Percentiles rank a stretch among this genome's conserved stretches.
Conservation (phyloP, 2,888 invertebrate genomes). For the Tethea ocularis region DNA sequence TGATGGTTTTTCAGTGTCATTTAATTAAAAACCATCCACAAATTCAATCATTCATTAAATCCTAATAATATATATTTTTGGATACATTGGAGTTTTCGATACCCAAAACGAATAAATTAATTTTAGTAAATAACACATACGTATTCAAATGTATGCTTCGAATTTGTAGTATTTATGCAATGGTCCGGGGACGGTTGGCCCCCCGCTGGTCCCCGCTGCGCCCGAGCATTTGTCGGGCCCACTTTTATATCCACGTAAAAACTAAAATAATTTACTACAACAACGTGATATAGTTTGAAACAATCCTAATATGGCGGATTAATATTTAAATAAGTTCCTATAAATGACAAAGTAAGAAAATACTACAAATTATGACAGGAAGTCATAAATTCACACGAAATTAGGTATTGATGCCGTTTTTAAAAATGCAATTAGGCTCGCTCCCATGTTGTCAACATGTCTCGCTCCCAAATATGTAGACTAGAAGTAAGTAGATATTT, state of each 20-base stretch:
- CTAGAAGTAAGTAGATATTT: neutral
- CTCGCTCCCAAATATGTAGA: neutral
- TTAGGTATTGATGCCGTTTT: neutral
- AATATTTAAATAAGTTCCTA: conserved; percentile 47
- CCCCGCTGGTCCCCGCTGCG: conserved; percentile 64
- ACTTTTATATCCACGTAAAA: conserved; percentile 70
- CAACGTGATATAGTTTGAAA: conserved; percentile 53
- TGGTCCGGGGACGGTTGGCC: conserved; percentile 51
- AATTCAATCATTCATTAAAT: no score
- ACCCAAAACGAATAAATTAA: conserved; percentile 35
- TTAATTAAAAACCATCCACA: no score
- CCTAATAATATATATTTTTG: neutral
- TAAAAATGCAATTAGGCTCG: neutral
- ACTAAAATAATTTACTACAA: conserved; percentile 67
- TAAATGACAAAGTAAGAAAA: conserved; percentile 27
- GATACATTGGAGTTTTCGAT: neutral
- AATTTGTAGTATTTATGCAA: conserved; percentile 71
- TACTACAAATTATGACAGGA: neutral
- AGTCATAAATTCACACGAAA: conserved; percentile 5
- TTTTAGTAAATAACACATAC: conserved; percentile 49
- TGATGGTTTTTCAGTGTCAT: no score
- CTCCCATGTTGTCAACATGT: no score
- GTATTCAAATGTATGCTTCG: conserved; percentile 54
- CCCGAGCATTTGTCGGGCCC: conserved; percentile 58
- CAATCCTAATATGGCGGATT: conserved; percentile 54